These are phyloP conservation scores for Hipposideros armiger DNA, from an alignment of 2,113 vertebrate genomes.

Conservation along the genomic window DNA sequence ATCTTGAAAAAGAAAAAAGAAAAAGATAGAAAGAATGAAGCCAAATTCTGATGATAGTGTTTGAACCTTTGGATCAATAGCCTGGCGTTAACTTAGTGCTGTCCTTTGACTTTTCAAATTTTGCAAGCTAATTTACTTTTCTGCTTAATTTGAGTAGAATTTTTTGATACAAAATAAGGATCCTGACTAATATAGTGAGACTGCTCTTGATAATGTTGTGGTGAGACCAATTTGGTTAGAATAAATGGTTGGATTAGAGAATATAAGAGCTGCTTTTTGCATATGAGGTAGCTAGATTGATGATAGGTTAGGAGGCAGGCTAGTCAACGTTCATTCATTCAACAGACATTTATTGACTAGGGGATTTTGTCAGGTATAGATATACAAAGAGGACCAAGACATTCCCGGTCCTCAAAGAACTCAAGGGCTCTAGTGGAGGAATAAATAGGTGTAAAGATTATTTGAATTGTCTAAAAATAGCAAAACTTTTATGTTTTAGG, in stretches of 20 bases:
- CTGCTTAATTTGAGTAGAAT: conserved; percentile 36
- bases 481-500: background rate
- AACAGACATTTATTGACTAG: conserved; percentile 5
- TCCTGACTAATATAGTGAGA: background rate
- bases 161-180: conserved; percentile 4
- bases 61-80: conserved; percentile 17
- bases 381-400: background rate
- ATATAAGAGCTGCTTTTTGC: background rate
- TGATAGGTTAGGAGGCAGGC: conserved; percentile 14
- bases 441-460: conserved; percentile 41
- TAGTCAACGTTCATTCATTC: conserved; percentile 18
- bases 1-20: too few relatives aligned
- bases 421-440: background rate
- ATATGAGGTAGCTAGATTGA: background rate
- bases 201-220: conserved; percentile 2
- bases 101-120: conserved; percentile 9
- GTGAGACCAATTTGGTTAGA: conserved; percentile 31
- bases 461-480: background rate
- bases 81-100: conserved; percentile 4
- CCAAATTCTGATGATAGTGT: conserved; percentile 16
- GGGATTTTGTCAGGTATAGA: background rate
- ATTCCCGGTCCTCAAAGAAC: background rate
- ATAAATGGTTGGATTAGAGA: conserved; percentile 35
- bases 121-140: background rate
- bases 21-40: background rate